Conservation (phyloP, 1,140 invertebrate species). For the Forficula auricularia region DNA sequence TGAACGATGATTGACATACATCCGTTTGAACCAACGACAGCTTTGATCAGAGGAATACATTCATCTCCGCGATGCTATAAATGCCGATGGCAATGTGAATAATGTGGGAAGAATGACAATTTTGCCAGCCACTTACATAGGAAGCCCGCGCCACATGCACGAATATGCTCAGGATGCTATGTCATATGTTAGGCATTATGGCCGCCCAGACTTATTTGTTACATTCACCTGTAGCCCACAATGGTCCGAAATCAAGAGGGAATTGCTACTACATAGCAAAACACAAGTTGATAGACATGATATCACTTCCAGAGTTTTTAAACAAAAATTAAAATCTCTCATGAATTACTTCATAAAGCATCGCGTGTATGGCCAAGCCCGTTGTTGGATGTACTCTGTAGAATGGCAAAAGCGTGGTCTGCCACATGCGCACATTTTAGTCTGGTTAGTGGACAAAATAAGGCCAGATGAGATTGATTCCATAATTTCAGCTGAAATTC, state of each 20-base stretch:
- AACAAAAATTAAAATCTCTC: conserved; percentile 24
- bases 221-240: conserved; percentile 17
- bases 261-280: conserved; percentile 19
- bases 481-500: conserved; percentile 12
- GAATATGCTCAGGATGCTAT: conserved; percentile 8
- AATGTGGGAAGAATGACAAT: conserved; percentile 8
- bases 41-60: conserved; percentile 29
- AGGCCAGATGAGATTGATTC: conserved; percentile 14
- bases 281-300: conserved; percentile 24
- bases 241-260: conserved; percentile 23
- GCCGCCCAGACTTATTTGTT: conserved; percentile 21
- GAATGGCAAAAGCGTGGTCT: conserved; percentile 34
- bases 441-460: conserved; percentile 15
- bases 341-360: conserved; percentile 20
- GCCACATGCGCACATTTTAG: conserved; percentile 23
- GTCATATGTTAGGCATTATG: conserved; percentile 6
- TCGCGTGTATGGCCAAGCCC: conserved; percentile 21
- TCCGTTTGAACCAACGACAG: conserved; percentile 20
- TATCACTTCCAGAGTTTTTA: conserved; percentile 28
- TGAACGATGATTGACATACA: conserved; percentile 21
- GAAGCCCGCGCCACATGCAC: conserved; percentile 5
- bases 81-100: conserved; percentile 2
- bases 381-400: conserved; percentile 27
- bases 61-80: conserved; percentile 23
- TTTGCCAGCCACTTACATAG: conserved; percentile 5